These are phyloP conservation scores for Ceyx cyanopectus DNA, from an alignment of 2,113 vertebrate genomes.

Conservation along the genomic window DNA sequence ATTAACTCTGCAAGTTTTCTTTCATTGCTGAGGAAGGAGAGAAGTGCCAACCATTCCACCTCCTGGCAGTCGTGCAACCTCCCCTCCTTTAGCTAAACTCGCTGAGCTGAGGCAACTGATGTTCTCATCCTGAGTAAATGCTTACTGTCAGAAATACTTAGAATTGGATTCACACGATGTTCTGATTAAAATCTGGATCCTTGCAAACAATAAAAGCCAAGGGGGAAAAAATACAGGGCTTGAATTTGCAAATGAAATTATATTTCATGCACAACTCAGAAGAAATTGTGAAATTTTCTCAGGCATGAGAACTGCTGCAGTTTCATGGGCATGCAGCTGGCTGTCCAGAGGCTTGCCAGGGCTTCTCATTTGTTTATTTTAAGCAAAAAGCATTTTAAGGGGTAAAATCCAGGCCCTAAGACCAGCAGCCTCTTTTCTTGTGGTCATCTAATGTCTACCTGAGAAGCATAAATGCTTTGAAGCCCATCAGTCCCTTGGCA, in stretches of 20 bases:
- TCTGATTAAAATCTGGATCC: conserved; percentile 18
- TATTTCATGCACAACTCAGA: background rate
- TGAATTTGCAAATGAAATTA: background rate
- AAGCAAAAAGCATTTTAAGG: background rate
- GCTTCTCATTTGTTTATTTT: background rate
- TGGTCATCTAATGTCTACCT: background rate
- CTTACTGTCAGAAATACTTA: background rate
- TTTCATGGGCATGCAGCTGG: background rate
- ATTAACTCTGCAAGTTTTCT: background rate
- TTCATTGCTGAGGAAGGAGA: background rate
- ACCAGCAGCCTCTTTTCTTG: background rate
- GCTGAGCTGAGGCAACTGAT: background rate
- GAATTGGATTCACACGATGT: background rate
- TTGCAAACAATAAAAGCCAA: background rate
- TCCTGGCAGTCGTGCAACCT: background rate
- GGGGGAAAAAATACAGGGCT: background rate
- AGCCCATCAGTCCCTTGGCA: background rate
- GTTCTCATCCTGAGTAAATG: background rate
- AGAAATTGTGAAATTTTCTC: background rate
- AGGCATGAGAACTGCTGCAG: background rate
- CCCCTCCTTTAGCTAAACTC: background rate
- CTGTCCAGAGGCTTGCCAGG: background rate
- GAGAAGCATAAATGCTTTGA: rapidly evolving
- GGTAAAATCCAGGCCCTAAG: background rate
- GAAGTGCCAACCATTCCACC: background rate